Evolutionary conservation across 2,797 vertebrate genomes (phyloP).

Genomic region (Myiotriccus ornatus): DNA sequence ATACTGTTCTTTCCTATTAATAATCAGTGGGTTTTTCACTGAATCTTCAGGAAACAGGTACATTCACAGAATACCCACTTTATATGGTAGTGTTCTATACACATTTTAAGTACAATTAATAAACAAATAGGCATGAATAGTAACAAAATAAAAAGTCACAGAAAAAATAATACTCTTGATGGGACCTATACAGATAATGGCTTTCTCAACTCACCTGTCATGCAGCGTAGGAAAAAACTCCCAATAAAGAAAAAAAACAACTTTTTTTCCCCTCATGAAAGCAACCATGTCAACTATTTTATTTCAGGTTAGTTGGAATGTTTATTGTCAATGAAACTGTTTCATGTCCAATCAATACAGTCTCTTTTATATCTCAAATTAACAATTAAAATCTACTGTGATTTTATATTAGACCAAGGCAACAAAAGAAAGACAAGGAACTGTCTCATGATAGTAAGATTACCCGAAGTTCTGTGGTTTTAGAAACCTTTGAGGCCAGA

Average conservation of each 20-base stretch:
- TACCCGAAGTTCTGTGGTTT: neutral
- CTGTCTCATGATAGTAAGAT: accelerated
- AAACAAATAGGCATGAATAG: neutral
- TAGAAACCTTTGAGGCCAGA: neutral
- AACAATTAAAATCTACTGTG: neutral
- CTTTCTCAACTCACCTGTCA: neutral
- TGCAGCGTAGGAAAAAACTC: accelerated
- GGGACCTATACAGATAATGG: neutral
- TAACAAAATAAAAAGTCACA: neutral
- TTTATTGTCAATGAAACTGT: neutral
- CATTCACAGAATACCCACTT: neutral
- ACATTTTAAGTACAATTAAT: neutral
- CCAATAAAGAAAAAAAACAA: neutral
- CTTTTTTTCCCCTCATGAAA: neutral
- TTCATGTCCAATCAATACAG: neutral
- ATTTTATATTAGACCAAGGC: neutral
- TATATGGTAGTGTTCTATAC: neutral
- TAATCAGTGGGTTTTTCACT: neutral
- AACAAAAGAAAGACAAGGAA: neutral
- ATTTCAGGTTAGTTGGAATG: neutral
- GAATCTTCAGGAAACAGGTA: neutral
- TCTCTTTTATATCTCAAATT: neutral
- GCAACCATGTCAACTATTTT: neutral
- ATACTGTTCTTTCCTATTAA: neutral
- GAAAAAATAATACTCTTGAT: neutral